Conservation (phyloP, 2,797 vertebrate species). For the Diplodus puntazzo region DNA sequence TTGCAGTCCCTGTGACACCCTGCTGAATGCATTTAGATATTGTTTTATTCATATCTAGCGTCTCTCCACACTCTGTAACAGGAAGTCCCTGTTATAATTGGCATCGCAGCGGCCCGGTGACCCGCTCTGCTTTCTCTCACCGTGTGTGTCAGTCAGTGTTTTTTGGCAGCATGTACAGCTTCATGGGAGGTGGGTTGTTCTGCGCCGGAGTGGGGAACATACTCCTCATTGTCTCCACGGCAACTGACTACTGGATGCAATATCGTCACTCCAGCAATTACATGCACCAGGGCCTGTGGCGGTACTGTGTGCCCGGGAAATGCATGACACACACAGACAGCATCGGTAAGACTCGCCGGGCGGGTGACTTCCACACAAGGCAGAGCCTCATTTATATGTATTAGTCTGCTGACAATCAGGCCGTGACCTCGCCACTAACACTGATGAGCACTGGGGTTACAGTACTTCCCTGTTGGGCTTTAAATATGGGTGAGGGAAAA, state of each 20-base stretch:
- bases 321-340: conserved; percentile 89
- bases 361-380: not conserved
- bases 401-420: conserved; percentile 23
- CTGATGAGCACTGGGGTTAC: conserved; percentile 6
- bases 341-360: conserved; percentile 76
- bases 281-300: conserved; percentile 90
- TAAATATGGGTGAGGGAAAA: conserved; percentile 7
- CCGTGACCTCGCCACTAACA: conserved; percentile 21
- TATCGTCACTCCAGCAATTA: conserved; percentile 88
- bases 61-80: conserved; percentile 32
- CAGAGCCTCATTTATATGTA: conserved; percentile 44
- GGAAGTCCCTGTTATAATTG: conserved; percentile 47
- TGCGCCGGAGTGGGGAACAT: conserved; percentile 89
- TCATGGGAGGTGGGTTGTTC: conserved; percentile 91
- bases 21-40: conserved; percentile 45
- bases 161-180: conserved; percentile 88
- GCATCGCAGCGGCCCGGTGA: conserved; percentile 41
- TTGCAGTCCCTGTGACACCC: conserved; percentile 4
- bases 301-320: conserved; percentile 88
- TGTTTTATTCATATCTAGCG: conserved; percentile 54
- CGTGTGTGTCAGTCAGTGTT: conserved; percentile 58
- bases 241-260: conserved; percentile 91
- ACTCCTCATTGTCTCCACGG: conserved; percentile 89
- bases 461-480: conserved; percentile 1
- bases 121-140: conserved; percentile 35